A percentile compares a stretch with the other conserved stretches of the same genome.
Evolutionary conservation across 2,113 vertebrate genomes (phyloP).

Genomic region (Thymallus thymallus): DNA sequence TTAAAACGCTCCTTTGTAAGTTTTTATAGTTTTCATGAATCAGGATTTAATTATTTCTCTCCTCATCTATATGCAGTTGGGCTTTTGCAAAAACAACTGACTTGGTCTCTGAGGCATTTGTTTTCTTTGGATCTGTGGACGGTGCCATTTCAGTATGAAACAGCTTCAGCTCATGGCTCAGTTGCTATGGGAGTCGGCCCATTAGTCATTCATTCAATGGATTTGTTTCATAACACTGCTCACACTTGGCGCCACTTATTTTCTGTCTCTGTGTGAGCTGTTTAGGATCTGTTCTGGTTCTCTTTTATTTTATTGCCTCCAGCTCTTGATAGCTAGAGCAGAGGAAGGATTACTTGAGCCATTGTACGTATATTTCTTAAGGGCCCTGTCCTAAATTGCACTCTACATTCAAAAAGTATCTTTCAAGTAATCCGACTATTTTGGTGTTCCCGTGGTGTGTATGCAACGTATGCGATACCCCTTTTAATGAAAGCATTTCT

Average conservation of each 20-base stretch:
- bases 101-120: background rate
- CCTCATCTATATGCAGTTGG: constrained; percentile 21
- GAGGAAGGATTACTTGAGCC: too few relatives aligned
- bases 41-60: constrained; percentile 10
- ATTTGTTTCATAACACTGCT: constrained; percentile 13
- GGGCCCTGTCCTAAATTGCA: too few relatives aligned
- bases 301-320: constrained; percentile 2
- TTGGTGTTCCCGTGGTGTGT: too few relatives aligned
- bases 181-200: constrained; percentile 12
- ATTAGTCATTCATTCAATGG: constrained; percentile 17
- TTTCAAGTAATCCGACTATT: too few relatives aligned
- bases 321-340: too few relatives aligned
- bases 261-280: background rate
- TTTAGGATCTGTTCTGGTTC: background rate
- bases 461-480: too few relatives aligned
- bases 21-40: constrained; percentile 30
- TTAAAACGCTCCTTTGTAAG: constrained; percentile 41
- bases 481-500: too few relatives aligned
- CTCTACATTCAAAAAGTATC: too few relatives aligned
- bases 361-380: too few relatives aligned
- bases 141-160: constrained; percentile 15
- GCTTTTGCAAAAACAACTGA: constrained; percentile 2
- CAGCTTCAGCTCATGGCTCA: constrained; percentile 1
- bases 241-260: background rate
- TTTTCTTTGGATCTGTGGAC: constrained; percentile 29